A percentile compares a stretch with the other conserved stretches of the same genome.
Conservation (phyloP, 2,113 vertebrate species). For the Benitochromis conjunctus region DNA sequence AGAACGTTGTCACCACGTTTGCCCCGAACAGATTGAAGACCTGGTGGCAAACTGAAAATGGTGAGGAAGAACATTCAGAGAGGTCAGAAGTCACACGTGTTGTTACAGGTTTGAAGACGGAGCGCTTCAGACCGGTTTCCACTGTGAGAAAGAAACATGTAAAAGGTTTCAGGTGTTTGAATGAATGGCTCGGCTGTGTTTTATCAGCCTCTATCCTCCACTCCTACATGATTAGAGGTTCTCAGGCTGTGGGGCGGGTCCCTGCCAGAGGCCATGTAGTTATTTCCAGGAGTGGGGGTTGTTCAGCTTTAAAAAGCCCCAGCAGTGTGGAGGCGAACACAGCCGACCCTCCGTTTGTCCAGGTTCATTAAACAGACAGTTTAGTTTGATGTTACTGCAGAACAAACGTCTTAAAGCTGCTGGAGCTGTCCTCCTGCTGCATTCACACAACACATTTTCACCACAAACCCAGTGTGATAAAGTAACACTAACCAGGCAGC, state of each 20-base stretch:
- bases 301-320: neutral
- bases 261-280: neutral
- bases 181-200: neutral
- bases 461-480: neutral
- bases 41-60: conserved; percentile 99
- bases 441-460: neutral
- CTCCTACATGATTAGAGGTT: neutral
- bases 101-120: neutral
- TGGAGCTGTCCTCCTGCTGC: no score
- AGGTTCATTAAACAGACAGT: neutral
- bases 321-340: neutral
- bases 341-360: neutral
- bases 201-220: neutral
- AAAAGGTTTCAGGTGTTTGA: neutral
- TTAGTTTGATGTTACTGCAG: neutral
- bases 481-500: neutral
- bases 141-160: neutral
- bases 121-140: neutral
- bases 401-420: neutral
- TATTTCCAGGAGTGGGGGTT: neutral
- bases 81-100: neutral
- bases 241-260: neutral
- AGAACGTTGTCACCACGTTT: conserved; percentile 94
- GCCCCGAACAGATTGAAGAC: conserved; percentile 92
- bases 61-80: conserved; percentile 59